These are phyloP conservation scores for Megaleporinus macrocephalus DNA, from an alignment of 2,113 vertebrate species.

Conservation along the genomic window DNA sequence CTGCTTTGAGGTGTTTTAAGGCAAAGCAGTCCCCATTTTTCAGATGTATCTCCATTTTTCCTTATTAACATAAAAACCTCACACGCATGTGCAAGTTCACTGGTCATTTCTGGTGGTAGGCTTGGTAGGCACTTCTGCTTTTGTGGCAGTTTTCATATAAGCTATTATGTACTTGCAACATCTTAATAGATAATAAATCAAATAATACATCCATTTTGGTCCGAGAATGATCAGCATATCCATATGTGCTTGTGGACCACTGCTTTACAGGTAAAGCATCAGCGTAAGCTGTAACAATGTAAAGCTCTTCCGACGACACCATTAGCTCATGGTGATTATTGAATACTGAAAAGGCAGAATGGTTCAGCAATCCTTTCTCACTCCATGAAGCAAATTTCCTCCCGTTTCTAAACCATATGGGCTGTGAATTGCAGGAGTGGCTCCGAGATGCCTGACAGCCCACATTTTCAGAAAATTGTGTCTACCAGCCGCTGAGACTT, in stretches of 20 bases:
- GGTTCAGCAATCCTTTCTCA: constrained; percentile 38
- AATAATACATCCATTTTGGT: background rate
- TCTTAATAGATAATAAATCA: too few relatives aligned
- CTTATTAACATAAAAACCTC: too few relatives aligned
- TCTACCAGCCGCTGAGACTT: constrained; percentile 16
- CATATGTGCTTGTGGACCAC: too few relatives aligned
- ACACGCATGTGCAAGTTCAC: too few relatives aligned
- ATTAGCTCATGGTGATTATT: constrained; percentile 10
- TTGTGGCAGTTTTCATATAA: too few relatives aligned
- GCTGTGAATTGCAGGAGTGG: constrained; percentile 33
- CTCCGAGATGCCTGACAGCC: constrained; percentile 34
- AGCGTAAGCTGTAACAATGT: background rate
- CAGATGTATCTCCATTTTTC: too few relatives aligned
- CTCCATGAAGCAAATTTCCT: constrained; percentile 50
- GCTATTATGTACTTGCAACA: too few relatives aligned
- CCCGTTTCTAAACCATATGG: constrained; percentile 48
- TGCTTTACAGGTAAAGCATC: too few relatives aligned
- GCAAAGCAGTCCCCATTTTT: too few relatives aligned
- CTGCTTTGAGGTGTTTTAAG: too few relatives aligned
- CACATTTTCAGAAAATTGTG: constrained; percentile 32
- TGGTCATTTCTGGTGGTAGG: too few relatives aligned
- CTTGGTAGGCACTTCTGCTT: too few relatives aligned
- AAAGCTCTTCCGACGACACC: background rate
- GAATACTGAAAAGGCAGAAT: constrained; percentile 40
- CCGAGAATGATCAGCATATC: background rate